A percentile compares a stretch with the other conserved stretches of the same genome.
phyloP scores from a whole-genome alignment of 2,888 invertebrate genomes.

The Cosmia pyralina region DNA sequence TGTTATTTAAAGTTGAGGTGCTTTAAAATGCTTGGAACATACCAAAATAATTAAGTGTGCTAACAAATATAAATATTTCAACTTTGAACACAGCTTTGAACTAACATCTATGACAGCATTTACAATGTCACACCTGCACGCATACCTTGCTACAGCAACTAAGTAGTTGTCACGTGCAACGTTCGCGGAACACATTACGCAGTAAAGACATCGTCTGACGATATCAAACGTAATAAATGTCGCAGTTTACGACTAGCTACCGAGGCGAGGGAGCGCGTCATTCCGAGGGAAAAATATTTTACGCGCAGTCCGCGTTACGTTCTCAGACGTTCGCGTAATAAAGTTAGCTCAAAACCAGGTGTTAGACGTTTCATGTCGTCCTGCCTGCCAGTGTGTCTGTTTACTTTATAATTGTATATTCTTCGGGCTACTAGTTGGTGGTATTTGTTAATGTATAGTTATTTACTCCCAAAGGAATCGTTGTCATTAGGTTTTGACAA shows the following conservation, averaged over 20 bases:
- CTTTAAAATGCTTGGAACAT: too few species aligned
- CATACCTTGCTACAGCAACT: conserved; percentile 63
- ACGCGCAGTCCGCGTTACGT: conserved; percentile 59
- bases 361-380: conserved; percentile 73
- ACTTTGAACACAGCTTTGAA: background rate
- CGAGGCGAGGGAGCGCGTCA: conserved; percentile 70
- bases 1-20: too few species aligned
- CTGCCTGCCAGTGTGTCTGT: conserved; percentile 32
- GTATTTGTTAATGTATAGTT: conserved; percentile 16
- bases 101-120: background rate
- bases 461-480: conserved; percentile 19
- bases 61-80: background rate
- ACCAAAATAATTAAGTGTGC: too few species aligned
- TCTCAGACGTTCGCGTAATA: conserved; percentile 75
- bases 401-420: conserved; percentile 48
- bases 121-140: conserved; percentile 31
- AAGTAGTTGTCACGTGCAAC: conserved; percentile 65
- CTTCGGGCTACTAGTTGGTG: background rate
- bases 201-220: conserved; percentile 70
- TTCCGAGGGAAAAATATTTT: conserved; percentile 77
- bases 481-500: conserved; percentile 25
- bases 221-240: conserved; percentile 83
- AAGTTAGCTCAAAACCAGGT: conserved; percentile 78
- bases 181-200: conserved; percentile 50
- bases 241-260: conserved; percentile 78